Conservation (phyloP, 2,888 invertebrate genomes). For the Chymomyza fuscimana region DNA sequence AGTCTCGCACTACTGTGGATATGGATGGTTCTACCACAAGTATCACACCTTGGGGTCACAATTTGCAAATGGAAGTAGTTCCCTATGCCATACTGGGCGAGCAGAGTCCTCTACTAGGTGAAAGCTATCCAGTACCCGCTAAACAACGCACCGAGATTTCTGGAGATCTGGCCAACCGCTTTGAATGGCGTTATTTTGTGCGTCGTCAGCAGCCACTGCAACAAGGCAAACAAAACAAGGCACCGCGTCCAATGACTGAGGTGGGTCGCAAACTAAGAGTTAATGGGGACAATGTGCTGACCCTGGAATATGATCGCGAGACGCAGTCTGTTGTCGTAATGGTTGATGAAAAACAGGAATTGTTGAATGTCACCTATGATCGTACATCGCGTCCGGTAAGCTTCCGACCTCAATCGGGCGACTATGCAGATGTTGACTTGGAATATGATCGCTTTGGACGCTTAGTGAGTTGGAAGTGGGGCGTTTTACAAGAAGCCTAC, state of each 20-base stretch:
- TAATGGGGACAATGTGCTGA: conserved; percentile 94
- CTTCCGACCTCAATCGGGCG: conserved; percentile 91
- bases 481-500: conserved; percentile 93
- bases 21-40: conserved; percentile 91
- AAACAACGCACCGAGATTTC: conserved; percentile 94
- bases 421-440: conserved; percentile 93
- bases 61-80: conserved; percentile 92
- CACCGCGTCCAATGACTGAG: conserved; percentile 85
- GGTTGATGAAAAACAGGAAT: conserved; percentile 91
- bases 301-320: conserved; percentile 94
- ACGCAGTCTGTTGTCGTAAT: conserved; percentile 92
- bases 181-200: conserved; percentile 97
- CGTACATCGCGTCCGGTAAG: conserved; percentile 90
- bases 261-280: conserved; percentile 92
- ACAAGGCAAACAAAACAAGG: conserved; percentile 82
- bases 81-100: conserved; percentile 95
- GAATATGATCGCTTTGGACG: conserved; percentile 95
- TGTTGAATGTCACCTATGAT: conserved; percentile 92
- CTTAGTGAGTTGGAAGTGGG: conserved; percentile 95
- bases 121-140: conserved; percentile 94
- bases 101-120: conserved; percentile 91
- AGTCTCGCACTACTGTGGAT: conserved; percentile 88
- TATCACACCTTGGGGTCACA: conserved; percentile 92
- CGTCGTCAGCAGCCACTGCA: conserved; percentile 83
- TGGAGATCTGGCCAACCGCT: conserved; percentile 93